Conservation (phyloP, 2,888 invertebrate species). For the Pyrochroa serraticornis region DNA sequence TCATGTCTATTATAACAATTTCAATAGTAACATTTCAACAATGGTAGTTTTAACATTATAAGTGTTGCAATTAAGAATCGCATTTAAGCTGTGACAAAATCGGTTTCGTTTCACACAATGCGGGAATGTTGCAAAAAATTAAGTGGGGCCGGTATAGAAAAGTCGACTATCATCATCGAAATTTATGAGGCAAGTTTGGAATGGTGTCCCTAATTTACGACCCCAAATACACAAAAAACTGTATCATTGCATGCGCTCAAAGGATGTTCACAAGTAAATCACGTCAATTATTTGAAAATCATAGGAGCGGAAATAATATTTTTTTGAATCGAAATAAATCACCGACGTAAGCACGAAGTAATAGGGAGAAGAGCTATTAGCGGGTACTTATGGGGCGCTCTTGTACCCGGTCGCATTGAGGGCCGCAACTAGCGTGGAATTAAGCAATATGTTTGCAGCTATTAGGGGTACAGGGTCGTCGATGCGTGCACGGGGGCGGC, state of each 20-base stretch:
- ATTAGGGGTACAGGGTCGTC: constrained; percentile 48
- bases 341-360: constrained; percentile 41
- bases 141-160: too few species aligned
- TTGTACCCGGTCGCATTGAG: constrained; percentile 45
- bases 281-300: constrained; percentile 40
- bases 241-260: constrained; percentile 8
- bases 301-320: constrained; percentile 50
- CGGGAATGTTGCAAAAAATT: too few species aligned
- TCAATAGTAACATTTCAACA: too few species aligned
- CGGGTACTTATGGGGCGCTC: constrained; percentile 56
- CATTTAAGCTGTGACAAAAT: constrained; percentile 3
- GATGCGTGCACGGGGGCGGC: constrained; percentile 39
- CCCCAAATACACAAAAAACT: constrained; percentile 19
- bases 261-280: constrained; percentile 26
- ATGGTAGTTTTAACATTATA: too few species aligned
- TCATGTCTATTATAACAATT: not conserved
- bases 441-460: constrained; percentile 60
- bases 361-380: constrained; percentile 58
- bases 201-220: constrained; percentile 30
- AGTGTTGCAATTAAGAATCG: too few species aligned
- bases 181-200: constrained; percentile 10
- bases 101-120: not conserved
- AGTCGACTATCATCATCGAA: too few species aligned
- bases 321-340: constrained; percentile 50
- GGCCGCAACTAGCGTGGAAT: constrained; percentile 56